Evolutionary conservation across 2,113 vertebrate genomes (phyloP).

Genomic region (Centropus unirufus): DNA sequence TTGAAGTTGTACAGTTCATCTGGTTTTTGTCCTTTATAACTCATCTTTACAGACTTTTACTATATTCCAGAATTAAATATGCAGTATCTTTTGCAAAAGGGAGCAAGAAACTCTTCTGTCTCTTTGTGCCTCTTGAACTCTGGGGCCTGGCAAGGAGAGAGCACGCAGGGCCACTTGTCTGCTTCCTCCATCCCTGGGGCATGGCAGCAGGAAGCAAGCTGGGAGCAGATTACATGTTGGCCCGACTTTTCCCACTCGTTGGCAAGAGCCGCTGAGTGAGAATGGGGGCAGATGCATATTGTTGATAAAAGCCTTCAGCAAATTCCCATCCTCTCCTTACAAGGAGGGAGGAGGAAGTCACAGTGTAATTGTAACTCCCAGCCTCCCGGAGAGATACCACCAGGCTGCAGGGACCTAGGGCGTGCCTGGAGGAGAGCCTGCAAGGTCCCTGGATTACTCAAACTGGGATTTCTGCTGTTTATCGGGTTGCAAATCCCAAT

Average conservation of each 20-base stretch:
- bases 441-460: not conserved
- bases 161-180: constrained; percentile 46
- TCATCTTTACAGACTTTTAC: not conserved
- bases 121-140: constrained; percentile 34
- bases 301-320: constrained; percentile 62
- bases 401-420: accelerated
- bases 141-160: constrained; percentile 26
- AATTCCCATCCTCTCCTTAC: constrained; percentile 56
- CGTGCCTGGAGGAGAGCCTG: not conserved
- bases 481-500: accelerated
- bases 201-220: constrained; percentile 52
- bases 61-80: not conserved
- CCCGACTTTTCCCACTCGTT: constrained; percentile 61
- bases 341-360: constrained; percentile 51
- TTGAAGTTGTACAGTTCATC: not conserved
- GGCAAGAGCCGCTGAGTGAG: constrained; percentile 10
- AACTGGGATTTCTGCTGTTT: not conserved
- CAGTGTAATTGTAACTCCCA: constrained; percentile 4
- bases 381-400: not conserved
- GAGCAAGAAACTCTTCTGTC: not conserved
- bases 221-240: constrained; percentile 56
- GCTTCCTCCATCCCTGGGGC: constrained; percentile 65
- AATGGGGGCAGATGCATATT: constrained; percentile 58
- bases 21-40: not conserved
- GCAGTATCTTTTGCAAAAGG: not conserved